A percentile compares a stretch with the other conserved stretches of the same genome.
These are phyloP conservation scores for Mesitornis unicolor DNA, from an alignment of 2,113 vertebrate genomes.

Conservation along the genomic window DNA sequence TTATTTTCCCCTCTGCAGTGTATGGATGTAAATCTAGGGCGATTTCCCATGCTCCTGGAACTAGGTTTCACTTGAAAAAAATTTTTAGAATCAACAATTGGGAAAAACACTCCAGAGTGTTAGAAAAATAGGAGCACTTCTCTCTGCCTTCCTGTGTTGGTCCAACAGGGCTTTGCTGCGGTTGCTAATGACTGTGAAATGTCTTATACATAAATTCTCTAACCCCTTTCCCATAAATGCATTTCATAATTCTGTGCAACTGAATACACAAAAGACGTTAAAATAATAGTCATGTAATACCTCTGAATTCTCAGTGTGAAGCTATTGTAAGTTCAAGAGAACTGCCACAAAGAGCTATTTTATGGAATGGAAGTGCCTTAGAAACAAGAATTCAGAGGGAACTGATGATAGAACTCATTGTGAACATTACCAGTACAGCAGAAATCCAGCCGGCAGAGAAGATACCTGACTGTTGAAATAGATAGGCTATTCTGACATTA, in stretches of 20 bases:
- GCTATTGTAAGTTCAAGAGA: neutral
- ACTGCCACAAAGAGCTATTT: neutral
- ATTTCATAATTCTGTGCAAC: constrained; percentile 8
- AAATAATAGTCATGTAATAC: constrained; percentile 33
- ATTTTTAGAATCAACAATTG: constrained; percentile 21
- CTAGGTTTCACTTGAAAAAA: neutral
- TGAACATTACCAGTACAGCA: neutral
- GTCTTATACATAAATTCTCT: neutral
- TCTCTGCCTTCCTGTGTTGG: constrained; percentile 2
- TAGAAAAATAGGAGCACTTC: constrained; percentile 27
- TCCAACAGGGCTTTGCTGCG: neutral
- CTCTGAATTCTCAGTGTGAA: neutral
- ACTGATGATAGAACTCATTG: neutral
- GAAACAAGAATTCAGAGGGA: neutral
- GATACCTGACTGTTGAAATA: neutral
- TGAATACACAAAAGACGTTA: constrained; percentile 10
- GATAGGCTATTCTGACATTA: neutral
- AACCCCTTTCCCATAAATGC: neutral
- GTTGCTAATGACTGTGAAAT: constrained; percentile 6
- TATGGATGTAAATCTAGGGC: neutral
- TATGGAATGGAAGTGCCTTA: neutral
- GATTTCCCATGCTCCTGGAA: constrained; percentile 50
- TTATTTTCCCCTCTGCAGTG: neutral
- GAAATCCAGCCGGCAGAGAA: neutral
- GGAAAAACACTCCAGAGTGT: neutral